A percentile compares a stretch with the other conserved stretches of the same genome.
phyloP scores from a whole-genome alignment of 2,888 invertebrate genomes.

The Fabriciana adippe region DNA sequence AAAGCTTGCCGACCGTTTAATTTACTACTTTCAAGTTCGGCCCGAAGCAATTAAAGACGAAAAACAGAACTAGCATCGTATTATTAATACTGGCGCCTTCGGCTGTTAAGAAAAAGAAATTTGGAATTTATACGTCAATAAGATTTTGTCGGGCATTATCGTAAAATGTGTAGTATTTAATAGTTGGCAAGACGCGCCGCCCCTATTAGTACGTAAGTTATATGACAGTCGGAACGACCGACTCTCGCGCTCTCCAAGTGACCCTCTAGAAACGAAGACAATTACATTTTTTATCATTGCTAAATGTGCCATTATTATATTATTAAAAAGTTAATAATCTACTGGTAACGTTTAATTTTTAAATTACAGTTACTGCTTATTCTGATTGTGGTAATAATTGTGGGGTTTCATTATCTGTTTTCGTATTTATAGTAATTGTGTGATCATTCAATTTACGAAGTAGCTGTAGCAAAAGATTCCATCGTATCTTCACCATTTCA shows the following conservation, averaged over 20 bases:
- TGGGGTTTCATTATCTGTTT: too few relatives aligned
- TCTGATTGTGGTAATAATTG: too few relatives aligned
- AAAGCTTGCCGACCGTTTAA: constrained; percentile 74
- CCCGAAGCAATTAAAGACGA: constrained; percentile 72
- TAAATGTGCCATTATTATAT: background rate
- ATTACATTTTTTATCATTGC: constrained; percentile 8
- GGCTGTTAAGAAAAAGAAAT: constrained; percentile 60
- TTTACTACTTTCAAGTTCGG: constrained; percentile 64
- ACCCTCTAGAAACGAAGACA: background rate
- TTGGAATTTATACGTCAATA: constrained; percentile 77
- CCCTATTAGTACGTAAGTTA: constrained; percentile 75
- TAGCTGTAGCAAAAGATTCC: too few relatives aligned
- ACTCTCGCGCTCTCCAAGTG: constrained; percentile 28
- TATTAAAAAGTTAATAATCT: too few relatives aligned
- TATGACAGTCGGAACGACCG: constrained; percentile 65
- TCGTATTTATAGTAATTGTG: too few relatives aligned
- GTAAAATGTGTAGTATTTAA: constrained; percentile 77
- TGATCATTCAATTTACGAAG: too few relatives aligned
- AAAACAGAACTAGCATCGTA: constrained; percentile 70
- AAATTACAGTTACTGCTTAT: too few relatives aligned
- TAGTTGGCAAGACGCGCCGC: constrained; percentile 77
- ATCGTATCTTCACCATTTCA: too few relatives aligned
- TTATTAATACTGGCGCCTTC: constrained; percentile 79
- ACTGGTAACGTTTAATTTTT: too few relatives aligned
- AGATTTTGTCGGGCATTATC: constrained; percentile 76